Conservation (phyloP, 2,113 vertebrate genomes). For the Henicopernis longicauda region DNA sequence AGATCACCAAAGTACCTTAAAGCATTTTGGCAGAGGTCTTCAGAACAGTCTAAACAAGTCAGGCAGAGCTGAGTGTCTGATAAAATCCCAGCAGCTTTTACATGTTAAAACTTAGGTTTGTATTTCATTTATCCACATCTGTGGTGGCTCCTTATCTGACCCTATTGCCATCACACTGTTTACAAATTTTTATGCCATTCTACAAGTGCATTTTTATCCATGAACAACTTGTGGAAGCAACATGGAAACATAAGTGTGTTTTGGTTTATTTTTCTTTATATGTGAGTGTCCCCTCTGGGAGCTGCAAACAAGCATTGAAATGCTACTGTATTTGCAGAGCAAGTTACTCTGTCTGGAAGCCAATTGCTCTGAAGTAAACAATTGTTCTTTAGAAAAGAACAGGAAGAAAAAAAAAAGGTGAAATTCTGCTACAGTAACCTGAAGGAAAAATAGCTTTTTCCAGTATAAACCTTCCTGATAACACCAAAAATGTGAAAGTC, state of each 20-base stretch:
- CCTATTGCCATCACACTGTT: neutral
- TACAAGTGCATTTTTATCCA: neutral
- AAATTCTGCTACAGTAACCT: neutral
- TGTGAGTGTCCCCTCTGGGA: neutral
- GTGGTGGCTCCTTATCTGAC: neutral
- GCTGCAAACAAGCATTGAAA: neutral
- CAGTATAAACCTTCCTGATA: conserved; percentile 41
- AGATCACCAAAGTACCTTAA: neutral
- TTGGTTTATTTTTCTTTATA: neutral
- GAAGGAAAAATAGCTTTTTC: conserved; percentile 34
- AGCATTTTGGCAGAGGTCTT: neutral
- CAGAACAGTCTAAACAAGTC: neutral
- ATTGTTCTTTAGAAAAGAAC: neutral
- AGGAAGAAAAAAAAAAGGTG: neutral
- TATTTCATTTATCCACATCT: neutral
- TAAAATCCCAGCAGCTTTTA: neutral
- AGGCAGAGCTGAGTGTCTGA: neutral
- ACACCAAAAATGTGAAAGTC: conserved; percentile 46
- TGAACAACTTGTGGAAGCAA: neutral
- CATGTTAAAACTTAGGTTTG: neutral
- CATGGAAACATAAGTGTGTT: neutral
- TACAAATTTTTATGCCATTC: conserved; percentile 3
- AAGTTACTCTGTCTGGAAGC: neutral
- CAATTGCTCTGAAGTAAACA: neutral
- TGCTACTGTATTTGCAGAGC: neutral